Conservation (phyloP, 2,888 invertebrate species). For the Pterobdella sp. region DNA sequence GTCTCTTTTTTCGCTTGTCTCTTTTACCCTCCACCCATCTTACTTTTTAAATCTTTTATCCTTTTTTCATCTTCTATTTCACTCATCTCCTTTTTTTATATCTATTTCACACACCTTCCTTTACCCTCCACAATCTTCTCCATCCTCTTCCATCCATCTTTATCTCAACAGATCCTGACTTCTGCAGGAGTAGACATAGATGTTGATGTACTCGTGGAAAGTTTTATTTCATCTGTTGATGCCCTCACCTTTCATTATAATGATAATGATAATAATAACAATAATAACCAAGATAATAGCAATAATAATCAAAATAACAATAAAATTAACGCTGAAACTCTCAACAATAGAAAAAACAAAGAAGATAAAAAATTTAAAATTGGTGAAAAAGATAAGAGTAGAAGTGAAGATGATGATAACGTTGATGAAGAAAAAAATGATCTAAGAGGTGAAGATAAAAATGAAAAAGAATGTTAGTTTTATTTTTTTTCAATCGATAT, state of each 20-base stretch:
- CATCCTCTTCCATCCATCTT: not conserved
- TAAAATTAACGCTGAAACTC: not conserved
- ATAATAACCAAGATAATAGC: not conserved
- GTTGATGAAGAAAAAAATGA: not conserved
- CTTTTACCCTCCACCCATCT: no score
- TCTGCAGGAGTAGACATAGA: not conserved
- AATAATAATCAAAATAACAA: not conserved
- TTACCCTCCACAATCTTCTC: no score
- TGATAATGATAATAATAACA: not conserved
- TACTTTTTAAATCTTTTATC: no score
- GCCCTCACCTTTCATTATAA: not conserved
- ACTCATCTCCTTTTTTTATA: not conserved
- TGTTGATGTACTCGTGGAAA: not conserved
- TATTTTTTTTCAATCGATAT: no score
- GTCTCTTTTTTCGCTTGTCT: no score
- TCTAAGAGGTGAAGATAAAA: not conserved
- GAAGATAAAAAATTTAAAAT: not conserved
- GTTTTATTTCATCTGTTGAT: not conserved
- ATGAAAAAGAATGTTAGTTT: not conserved
- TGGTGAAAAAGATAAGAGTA: not conserved
- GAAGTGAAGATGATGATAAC: not conserved
- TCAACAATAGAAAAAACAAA: not conserved
- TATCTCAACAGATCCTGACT: not conserved
- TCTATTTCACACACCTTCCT: no score
- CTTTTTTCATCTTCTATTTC: not conserved